A percentile compares a stretch with the other conserved stretches of the same genome.
Conservation (phyloP, 2,113 vertebrate genomes). For the Ciconia stormi region DNA sequence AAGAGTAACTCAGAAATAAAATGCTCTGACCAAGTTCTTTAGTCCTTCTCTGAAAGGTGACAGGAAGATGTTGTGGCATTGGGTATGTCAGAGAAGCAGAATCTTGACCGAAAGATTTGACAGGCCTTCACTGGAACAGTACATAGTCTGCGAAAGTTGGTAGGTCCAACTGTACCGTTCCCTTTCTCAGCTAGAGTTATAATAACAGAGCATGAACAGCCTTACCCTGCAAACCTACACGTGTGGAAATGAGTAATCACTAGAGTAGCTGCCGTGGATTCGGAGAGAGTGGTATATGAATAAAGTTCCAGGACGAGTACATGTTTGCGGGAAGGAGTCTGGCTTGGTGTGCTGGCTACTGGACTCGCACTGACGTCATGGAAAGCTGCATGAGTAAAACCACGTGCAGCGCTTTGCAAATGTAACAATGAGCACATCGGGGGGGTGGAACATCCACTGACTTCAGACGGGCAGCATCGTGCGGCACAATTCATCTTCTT, state of each 20-base stretch:
- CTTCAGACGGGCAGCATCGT: not conserved
- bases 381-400: not conserved
- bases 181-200: not conserved
- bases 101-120: not conserved
- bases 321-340: not conserved
- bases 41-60: not conserved
- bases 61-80: not conserved
- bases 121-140: not conserved
- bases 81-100: not conserved
- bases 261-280: not conserved
- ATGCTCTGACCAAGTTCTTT: not conserved
- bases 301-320: not conserved
- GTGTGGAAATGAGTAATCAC: not conserved
- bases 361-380: not conserved
- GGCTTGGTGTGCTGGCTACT: not conserved
- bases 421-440: not conserved
- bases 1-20: not conserved
- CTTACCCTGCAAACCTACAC: not conserved
- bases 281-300: not conserved
- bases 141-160: not conserved
- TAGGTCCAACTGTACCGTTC: not conserved
- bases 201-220: not conserved
- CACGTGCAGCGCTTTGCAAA: not conserved
- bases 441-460: not conserved
- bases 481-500: not conserved